Evolutionary conservation across 2,797 vertebrate genomes (phyloP).

Genomic region (Allobates femoralis): DNA sequence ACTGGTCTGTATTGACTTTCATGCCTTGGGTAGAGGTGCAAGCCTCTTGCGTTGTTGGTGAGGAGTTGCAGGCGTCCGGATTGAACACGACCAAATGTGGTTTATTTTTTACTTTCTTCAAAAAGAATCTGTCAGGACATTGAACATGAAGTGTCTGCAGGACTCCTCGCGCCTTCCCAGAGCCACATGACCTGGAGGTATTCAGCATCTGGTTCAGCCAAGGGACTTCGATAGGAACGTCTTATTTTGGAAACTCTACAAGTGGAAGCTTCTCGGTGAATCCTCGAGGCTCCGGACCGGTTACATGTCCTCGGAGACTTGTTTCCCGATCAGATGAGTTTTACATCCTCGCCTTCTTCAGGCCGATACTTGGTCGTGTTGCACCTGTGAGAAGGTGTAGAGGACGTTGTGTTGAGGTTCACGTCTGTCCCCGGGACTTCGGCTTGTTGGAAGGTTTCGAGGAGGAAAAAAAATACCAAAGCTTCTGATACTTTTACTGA

Average conservation of each 20-base stretch:
- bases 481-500: slow-evolving; percentile 58
- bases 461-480: slow-evolving; percentile 21
- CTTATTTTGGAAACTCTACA: slow-evolving; percentile 10
- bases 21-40: no score
- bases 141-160: slow-evolving; percentile 25
- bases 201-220: slow-evolving; percentile 24
- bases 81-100: neutral
- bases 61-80: neutral
- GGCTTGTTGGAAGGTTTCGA: slow-evolving; percentile 22
- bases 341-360: neutral
- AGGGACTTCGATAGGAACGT: slow-evolving; percentile 27
- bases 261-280: accelerated
- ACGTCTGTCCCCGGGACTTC: slow-evolving; percentile 4
- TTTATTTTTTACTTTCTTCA: neutral
- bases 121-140: slow-evolving; percentile 10
- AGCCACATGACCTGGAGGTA: slow-evolving; percentile 7
- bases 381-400: slow-evolving; percentile 42
- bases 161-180: neutral
- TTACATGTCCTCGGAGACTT: slow-evolving; percentile 24
- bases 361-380: neutral
- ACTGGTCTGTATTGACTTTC: no score
- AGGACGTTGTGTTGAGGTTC: neutral
- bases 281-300: neutral
- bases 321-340: slow-evolving; percentile 16
- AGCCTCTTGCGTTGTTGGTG: neutral